Conservation (phyloP, 2,888 invertebrate species). For the Scaptomyza parva region DNA sequence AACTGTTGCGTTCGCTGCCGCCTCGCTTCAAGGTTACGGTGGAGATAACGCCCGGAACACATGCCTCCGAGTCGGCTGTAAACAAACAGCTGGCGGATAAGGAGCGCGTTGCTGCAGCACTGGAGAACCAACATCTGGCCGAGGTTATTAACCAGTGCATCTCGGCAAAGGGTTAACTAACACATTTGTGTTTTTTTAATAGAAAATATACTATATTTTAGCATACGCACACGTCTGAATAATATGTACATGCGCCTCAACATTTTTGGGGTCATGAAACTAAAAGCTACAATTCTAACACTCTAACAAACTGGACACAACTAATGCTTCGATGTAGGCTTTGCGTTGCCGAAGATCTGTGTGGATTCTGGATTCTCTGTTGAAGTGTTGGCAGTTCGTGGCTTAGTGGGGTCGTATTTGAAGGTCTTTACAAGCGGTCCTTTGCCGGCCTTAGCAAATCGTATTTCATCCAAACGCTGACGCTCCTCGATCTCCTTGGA, state of each 20-base stretch:
- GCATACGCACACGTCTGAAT: no score
- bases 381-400: constrained; percentile 36
- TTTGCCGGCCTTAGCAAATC: constrained; percentile 93
- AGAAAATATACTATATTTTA: constrained; percentile 60
- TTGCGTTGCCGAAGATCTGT: constrained; percentile 8
- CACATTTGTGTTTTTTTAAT: constrained; percentile 21
- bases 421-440: constrained; percentile 95
- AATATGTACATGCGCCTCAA: constrained; percentile 39
- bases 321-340: constrained; percentile 47
- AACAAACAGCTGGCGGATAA: constrained; percentile 99
- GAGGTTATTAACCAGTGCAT: constrained; percentile 98
- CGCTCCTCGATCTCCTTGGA: constrained; percentile 91
- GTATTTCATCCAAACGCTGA: constrained; percentile 90
- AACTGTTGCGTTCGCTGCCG: constrained; percentile 93
- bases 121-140: constrained; percentile 96
- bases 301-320: constrained; percentile 37
- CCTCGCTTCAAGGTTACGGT: constrained; percentile 94
- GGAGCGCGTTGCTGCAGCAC: constrained; percentile 97
- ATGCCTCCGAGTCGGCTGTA: constrained; percentile 95
- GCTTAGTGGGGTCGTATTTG: constrained; percentile 92
- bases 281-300: constrained; percentile 60
- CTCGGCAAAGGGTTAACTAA: constrained; percentile 60
- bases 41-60: constrained; percentile 95
- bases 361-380: neutral
- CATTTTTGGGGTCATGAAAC: constrained; percentile 25